Percentiles rank a stretch among this genome's conserved stretches.
phyloP scores from a whole-genome alignment of 2,797 vertebrate genomes.

The Schizothorax lantsangensis region DNA sequence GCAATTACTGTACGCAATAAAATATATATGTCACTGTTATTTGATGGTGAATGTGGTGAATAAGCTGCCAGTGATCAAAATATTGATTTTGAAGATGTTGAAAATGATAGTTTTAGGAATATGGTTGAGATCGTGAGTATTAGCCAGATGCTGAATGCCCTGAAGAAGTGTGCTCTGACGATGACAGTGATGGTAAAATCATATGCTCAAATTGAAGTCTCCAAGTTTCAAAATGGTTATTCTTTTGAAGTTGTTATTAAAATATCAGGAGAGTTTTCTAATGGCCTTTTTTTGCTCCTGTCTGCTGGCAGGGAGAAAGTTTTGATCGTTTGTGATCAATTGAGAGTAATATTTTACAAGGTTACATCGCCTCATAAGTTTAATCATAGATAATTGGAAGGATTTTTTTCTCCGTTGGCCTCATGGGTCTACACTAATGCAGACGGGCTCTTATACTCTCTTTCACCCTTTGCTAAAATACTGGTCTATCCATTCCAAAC shows the following conservation, averaged over 20 bases:
- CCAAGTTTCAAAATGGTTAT: neutral
- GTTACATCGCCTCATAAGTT: conserved; percentile 9
- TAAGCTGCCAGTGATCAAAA: neutral
- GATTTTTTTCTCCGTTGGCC: neutral
- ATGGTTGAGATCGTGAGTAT: no score
- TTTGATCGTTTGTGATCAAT: conserved; percentile 2
- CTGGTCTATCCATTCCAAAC: neutral
- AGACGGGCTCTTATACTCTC: neutral
- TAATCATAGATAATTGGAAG: conserved; percentile 23
- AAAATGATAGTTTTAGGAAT: neutral
- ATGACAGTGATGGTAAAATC: neutral
- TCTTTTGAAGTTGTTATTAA: neutral
- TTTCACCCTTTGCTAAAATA: neutral
- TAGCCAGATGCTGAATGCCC: neutral
- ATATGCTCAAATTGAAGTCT: neutral
- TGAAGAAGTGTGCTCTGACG: neutral
- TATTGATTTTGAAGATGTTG: neutral
- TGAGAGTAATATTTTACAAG: conserved; percentile 25
- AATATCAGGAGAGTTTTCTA: neutral
- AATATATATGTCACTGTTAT: neutral
- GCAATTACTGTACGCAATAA: neutral
- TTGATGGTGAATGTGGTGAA: neutral
- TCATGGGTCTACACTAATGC: neutral
- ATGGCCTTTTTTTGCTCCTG: conserved; percentile 11
- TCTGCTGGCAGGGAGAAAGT: neutral